Percentiles rank a stretch among this genome's conserved stretches.
Conservation (phyloP, 2,888 invertebrate genomes). For the Chrysolina oricalcia region DNA sequence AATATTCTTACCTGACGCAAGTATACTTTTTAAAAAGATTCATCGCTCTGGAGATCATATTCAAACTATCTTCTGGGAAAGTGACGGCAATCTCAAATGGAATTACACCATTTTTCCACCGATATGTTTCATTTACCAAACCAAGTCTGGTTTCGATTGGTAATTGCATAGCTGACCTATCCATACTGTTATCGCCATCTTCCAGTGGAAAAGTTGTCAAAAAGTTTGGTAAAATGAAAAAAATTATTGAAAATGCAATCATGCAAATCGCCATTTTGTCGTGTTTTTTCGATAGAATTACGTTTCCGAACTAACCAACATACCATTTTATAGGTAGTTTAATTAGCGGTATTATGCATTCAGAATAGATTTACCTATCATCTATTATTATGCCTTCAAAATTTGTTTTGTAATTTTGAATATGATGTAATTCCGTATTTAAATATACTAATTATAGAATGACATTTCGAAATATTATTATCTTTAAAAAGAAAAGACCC, state of each 20-base stretch:
- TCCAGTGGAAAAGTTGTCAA: slow-evolving; percentile 25
- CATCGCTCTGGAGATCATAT: slow-evolving; percentile 81
- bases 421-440: slow-evolving; percentile 35
- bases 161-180: slow-evolving; percentile 3
- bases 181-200: slow-evolving; percentile 22
- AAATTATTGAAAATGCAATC: not conserved
- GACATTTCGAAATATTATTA: slow-evolving; percentile 28
- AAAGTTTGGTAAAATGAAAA: not conserved
- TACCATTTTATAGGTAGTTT: slow-evolving; percentile 24
- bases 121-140: slow-evolving; percentile 51
- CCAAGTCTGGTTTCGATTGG: slow-evolving; percentile 75
- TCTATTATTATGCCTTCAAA: slow-evolving; percentile 29
- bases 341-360: slow-evolving; percentile 45
- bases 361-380: slow-evolving; percentile 38
- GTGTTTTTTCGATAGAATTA: not conserved
- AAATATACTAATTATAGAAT: slow-evolving; percentile 32
- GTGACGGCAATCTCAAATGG: slow-evolving; percentile 80
- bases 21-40: slow-evolving; percentile 84
- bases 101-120: slow-evolving; percentile 76
- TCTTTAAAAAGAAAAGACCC: slow-evolving; percentile 28
- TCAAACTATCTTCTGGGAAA: slow-evolving; percentile 78
- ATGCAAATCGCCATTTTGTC: not conserved
- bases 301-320: not conserved
- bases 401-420: slow-evolving; percentile 25
- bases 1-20: slow-evolving; percentile 75